A percentile compares a stretch with the other conserved stretches of the same genome.
phyloP scores from a whole-genome alignment of 2,888 invertebrate genomes.

The Tillus elongatus region DNA sequence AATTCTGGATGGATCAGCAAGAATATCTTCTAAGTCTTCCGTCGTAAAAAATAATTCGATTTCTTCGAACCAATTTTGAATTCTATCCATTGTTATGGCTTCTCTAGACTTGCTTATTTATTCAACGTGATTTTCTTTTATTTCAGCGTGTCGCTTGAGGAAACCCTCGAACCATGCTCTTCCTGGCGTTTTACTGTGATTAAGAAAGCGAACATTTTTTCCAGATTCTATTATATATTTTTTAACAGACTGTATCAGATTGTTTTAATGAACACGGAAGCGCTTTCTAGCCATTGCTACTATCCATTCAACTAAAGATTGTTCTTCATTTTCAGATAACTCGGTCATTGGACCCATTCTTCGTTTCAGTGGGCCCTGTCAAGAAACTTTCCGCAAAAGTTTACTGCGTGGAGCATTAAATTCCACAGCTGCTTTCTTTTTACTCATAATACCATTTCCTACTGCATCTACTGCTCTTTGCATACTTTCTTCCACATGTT shows the following conservation, averaged over 20 bases:
- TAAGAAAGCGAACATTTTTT: conserved; percentile 2
- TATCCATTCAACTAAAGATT: too few species aligned
- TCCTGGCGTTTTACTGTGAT: conserved; percentile 1
- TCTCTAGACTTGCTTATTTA: conserved; percentile 3
- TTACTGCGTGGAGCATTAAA: conserved; percentile 6
- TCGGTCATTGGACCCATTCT: conserved; percentile 1
- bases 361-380: conserved; percentile 4
- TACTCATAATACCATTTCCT: background rate
- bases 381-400: conserved; percentile 1
- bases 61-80: background rate
- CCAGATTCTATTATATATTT: conserved; percentile 6
- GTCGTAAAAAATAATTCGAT: background rate
- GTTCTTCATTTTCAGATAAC: conserved; percentile 2
- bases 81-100: conserved; percentile 3
- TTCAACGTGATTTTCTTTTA: conserved; percentile 8
- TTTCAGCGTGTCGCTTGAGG: conserved; percentile 2
- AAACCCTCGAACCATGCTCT: conserved; percentile 6
- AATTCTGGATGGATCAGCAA: conserved; percentile 5
- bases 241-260: conserved; percentile 1
- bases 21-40: conserved; percentile 4
- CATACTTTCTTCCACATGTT: conserved; percentile 3
- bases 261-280: conserved; percentile 2
- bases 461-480: conserved; percentile 2
- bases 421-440: conserved; percentile 5
- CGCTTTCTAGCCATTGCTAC: conserved; percentile 5